Base-by-base conservation (phyloP, 2,888 invertebrate species). In the Antheraea yamamai region DNA sequence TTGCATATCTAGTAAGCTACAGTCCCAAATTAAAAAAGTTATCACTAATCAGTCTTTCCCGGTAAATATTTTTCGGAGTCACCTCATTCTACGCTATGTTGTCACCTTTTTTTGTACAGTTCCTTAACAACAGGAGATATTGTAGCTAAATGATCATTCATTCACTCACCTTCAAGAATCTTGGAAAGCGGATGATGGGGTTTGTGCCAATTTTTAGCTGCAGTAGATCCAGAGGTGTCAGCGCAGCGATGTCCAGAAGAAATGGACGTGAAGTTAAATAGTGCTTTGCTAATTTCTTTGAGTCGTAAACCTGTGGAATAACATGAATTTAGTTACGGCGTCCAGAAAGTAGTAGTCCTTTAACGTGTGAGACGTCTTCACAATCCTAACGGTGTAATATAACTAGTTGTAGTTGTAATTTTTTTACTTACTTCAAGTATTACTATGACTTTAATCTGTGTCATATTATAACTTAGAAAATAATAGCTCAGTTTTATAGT, bases 171-270 rank as follows among this genome's bases (percentile, higher is more conserved):
- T 98, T 98, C 83, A 98, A 95, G 94, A 98, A 98, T 85, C 98
- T 96, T 76, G 98, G 98, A 92, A 97, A 98, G 85, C 99, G 96
- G 82, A 98, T 96, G 91, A 99, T 96, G 55, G 99, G 98, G 88
- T 98, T 97, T 79, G 96, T 95, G 80, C 98, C 98, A 79, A 97
- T 96, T 87, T 96, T 96, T 76, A 98, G 93, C 92, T 99, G 98
- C 74, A 99, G 91, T 76, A 99, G 95, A 89, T 99, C 99, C 78
- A 99, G 94, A 0, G 99, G 99, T 75, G 97, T 94, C 77, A 99
- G 93, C 64, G 98, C 96, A 61, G 97, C 93, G 79, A 98, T 93
- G 92, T 99, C 99, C 82, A 98, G 94, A 68, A 98, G 95, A 89
- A 99, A 99, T 80, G 97, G 96, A 83, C 97, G 96, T 52, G 98